phyloP scores from a whole-genome alignment of 2,797 vertebrate genomes.

The Sebastes trivittatus region DNA sequence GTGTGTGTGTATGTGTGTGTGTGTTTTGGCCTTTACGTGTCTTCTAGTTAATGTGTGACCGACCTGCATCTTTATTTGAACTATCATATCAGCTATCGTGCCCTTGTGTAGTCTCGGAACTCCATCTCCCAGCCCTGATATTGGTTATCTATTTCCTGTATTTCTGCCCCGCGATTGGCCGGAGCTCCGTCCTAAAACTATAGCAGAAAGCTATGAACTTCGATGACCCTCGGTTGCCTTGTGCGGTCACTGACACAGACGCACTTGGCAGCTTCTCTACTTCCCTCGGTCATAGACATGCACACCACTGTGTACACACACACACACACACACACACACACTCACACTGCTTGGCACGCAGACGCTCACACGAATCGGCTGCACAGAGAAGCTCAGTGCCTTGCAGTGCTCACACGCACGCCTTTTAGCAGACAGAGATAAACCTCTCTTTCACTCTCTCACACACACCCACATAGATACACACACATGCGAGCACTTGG shows the following conservation, averaged over 20 bases:
- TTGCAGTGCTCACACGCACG: slow-evolving; percentile 72
- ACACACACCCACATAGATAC: slow-evolving; percentile 49
- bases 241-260: slow-evolving; percentile 77
- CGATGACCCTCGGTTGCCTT: slow-evolving; percentile 77
- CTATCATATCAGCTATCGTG: slow-evolving; percentile 25
- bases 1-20: background rate
- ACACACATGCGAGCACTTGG: slow-evolving; percentile 65
- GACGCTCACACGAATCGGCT: slow-evolving; percentile 66
- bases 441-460: slow-evolving; percentile 71
- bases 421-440: slow-evolving; percentile 75
- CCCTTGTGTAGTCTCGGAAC: slow-evolving; percentile 18
- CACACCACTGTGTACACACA: slow-evolving; percentile 44
- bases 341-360: slow-evolving; percentile 58
- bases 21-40: slow-evolving; percentile 1
- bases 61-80: slow-evolving; percentile 31
- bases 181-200: slow-evolving; percentile 25
- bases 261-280: slow-evolving; percentile 70
- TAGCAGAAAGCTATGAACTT: slow-evolving; percentile 77
- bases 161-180: slow-evolving; percentile 51
- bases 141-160: slow-evolving; percentile 63
- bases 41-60: slow-evolving; percentile 23
- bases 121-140: slow-evolving; percentile 34
- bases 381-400: slow-evolving; percentile 67
- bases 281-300: slow-evolving; percentile 58
- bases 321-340: background rate